Percentiles rank a stretch among this genome's conserved stretches.
Conservation (phyloP, 2,113 vertebrate genomes). For the Ibidorhyncha struthersii region DNA sequence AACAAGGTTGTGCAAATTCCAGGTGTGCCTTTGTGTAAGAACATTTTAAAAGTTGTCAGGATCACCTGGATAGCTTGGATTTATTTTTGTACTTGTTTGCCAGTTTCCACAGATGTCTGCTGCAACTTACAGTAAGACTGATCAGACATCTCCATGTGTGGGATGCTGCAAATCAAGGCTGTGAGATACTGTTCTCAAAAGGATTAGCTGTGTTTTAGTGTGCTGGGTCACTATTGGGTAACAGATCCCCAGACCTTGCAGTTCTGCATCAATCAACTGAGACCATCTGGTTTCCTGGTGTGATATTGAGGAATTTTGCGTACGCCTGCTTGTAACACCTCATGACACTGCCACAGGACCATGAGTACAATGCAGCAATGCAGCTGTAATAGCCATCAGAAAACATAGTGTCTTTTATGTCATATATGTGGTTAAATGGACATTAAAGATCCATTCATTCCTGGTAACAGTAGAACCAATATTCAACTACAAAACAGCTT, state of each 20-base stretch:
- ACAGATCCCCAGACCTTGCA: neutral
- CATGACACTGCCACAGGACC: neutral
- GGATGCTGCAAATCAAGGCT: neutral
- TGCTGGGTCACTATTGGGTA: accelerated
- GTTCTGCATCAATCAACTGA: neutral
- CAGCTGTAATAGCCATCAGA: neutral
- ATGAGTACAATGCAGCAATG: neutral
- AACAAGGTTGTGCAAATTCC: constrained; percentile 11
- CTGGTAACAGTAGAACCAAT: neutral
- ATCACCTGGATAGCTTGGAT: neutral
- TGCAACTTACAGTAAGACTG: neutral
- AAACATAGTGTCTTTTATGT: neutral
- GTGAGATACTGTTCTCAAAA: neutral
- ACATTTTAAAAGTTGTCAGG: neutral
- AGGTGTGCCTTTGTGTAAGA: constrained; percentile 1
- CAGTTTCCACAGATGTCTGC: neutral
- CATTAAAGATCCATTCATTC: accelerated
- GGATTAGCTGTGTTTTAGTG: neutral
- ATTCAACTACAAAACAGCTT: neutral
- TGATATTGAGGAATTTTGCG: neutral
- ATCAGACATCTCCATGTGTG: neutral
- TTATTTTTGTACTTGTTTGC: neutral
- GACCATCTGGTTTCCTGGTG: neutral
- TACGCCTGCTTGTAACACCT: neutral
- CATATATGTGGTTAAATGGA: neutral